Evolutionary conservation across 2,797 vertebrate genomes (phyloP), one percentile per base, ranked within the genome.

Genomic region (Anniella stebbinsi): DNA sequence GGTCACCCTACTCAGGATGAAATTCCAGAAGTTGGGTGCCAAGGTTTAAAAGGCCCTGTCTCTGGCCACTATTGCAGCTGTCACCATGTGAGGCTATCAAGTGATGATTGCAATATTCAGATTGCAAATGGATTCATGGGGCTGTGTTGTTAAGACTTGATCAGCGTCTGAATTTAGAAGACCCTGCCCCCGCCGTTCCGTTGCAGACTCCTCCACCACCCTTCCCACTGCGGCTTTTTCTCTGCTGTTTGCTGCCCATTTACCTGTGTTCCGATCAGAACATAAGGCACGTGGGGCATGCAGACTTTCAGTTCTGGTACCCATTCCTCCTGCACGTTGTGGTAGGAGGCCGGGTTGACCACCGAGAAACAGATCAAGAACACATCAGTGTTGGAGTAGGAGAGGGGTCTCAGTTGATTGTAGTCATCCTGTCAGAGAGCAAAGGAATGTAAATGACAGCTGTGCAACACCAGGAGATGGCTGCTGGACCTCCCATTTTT

Each of bases 341-440:
- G 98, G 93, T 98, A 98, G 0, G 98, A 98, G 86, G 98, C 98
- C 1, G 98, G 98, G 88, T 98, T 98, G 33, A 98, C 98, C 36
- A 98, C 98, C 0, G 98, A 98, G 96, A 98, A 98, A 93, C 98
- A 98, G 97, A 98, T 98, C 92, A 98, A 94, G 93, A 98, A 98
- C 85, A 98, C 98, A 0, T 98, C 98, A 0, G 98, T 98, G 97
- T 98, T 98, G 94, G 98, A 98, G 92, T n/a, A n/a, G n/a, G n/a
- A n/a, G n/a, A n/a, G n/a, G n/a, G n/a, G n/a, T n/a, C n/a, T n/a
- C n/a, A n/a, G n/a, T n/a, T n/a, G n/a, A n/a, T n/a, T n/a, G 95
- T 98, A 98, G 94, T 98, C 98, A 95, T 98, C 98, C 98, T 98
- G 95, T 30, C 91, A 86, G 87, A 90, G 88, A 94, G 36, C 89